These are phyloP conservation scores for Fregetta grallaria DNA, from an alignment of 2,113 vertebrate species.

Conservation along the genomic window DNA sequence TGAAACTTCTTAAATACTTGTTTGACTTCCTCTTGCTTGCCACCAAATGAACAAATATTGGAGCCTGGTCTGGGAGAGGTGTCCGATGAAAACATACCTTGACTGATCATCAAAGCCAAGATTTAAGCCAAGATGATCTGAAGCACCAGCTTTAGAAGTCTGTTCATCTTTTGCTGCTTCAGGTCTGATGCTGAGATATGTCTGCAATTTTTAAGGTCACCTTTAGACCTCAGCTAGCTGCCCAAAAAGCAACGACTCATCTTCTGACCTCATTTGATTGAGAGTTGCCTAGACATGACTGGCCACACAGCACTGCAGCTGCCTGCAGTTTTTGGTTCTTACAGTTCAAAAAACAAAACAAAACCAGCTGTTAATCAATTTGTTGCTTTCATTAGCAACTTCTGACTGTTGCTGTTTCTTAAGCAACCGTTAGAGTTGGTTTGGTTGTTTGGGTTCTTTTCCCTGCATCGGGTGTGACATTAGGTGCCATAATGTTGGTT, in stretches of 20 bases:
- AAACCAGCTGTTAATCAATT: neutral
- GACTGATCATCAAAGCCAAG: neutral
- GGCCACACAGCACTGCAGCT: neutral
- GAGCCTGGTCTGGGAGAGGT: neutral
- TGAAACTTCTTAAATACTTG: neutral
- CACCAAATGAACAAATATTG: neutral
- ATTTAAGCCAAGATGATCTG: neutral
- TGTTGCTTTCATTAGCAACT: neutral
- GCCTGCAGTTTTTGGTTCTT: neutral
- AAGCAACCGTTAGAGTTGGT: neutral
- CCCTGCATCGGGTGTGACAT: fast-evolving
- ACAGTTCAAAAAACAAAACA: neutral
- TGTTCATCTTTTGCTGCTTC: neutral
- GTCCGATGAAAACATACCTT: neutral
- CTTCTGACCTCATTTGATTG: neutral
- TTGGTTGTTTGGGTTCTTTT: neutral
- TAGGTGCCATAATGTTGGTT: neutral
- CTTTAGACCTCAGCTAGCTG: neutral
- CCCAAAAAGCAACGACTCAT: neutral
- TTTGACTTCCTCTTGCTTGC: neutral
- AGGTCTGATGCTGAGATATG: neutral
- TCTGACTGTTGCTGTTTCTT: neutral
- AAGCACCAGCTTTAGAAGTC: neutral
- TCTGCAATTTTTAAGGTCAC: neutral
- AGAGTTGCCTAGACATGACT: neutral